Conservation (phyloP, 2,113 vertebrate genomes). For the Oreotrochilus melanogaster region DNA sequence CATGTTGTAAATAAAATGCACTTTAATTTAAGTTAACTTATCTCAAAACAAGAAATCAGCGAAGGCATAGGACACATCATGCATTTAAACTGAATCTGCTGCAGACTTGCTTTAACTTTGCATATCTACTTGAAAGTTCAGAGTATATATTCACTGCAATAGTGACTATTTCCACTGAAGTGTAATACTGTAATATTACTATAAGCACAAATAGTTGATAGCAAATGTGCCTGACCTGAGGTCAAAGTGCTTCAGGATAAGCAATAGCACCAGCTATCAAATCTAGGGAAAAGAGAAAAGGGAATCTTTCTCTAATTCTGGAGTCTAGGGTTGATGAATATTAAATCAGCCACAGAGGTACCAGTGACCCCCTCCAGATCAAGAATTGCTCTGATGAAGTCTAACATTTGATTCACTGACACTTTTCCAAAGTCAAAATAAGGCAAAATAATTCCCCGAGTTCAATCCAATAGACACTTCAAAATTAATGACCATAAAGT, state of each 20-base stretch:
- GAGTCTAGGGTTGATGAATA: neutral
- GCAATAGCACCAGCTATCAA: neutral
- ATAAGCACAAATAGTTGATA: neutral
- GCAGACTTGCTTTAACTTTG: neutral
- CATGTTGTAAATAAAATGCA: neutral
- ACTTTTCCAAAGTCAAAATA: neutral
- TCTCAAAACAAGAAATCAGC: neutral
- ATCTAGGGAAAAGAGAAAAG: neutral
- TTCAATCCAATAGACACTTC: neutral
- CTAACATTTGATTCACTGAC: neutral
- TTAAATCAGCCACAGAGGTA: neutral
- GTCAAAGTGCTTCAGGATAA: neutral
- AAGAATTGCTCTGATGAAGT: neutral
- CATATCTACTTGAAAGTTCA: neutral
- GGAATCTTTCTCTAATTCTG: neutral
- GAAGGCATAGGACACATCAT: neutral
- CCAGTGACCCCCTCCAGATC: neutral
- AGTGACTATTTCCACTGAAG: neutral
- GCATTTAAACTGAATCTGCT: neutral
- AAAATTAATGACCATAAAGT: neutral
- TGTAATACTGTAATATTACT: neutral
- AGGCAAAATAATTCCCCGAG: neutral
- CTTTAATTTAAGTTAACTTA: neutral
- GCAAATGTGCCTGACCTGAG: neutral
- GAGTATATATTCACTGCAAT: neutral